A percentile compares a stretch with the other conserved stretches of the same genome.
Conservation (phyloP, 35 echinoderm and acorn worm species). For the Apostichopus japonicus region DNA sequence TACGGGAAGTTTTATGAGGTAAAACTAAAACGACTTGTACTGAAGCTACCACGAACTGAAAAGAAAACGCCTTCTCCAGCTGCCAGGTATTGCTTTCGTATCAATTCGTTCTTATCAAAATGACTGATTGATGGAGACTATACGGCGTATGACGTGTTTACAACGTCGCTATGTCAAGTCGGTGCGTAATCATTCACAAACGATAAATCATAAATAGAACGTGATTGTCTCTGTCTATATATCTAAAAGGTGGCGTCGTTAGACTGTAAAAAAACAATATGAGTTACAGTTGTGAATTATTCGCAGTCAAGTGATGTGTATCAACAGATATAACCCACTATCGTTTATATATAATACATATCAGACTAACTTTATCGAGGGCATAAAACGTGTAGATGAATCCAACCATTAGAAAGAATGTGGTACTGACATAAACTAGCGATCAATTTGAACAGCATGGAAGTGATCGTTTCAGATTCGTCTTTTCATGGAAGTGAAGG, state of each 20-base stretch:
- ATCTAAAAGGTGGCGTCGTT: background rate
- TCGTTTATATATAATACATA: too few relatives aligned
- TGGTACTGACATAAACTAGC: too few relatives aligned
- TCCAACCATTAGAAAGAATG: too few relatives aligned
- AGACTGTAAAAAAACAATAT: background rate
- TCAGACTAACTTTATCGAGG: too few relatives aligned
- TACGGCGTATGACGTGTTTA: constrained; percentile 17
- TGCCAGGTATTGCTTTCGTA: constrained; percentile 12
- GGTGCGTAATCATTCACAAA: constrained; percentile 8
- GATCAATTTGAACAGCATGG: too few relatives aligned
- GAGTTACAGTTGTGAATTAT: too few relatives aligned
- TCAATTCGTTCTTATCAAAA: background rate
- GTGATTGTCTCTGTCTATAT: background rate
- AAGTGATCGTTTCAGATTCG: too few relatives aligned
- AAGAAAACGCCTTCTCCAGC: background rate
- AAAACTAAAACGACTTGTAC: background rate
- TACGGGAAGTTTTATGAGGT: too few relatives aligned
- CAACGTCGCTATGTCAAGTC: background rate
- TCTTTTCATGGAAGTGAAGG: too few relatives aligned
- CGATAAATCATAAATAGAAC: constrained; percentile 5
- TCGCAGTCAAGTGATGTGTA: too few relatives aligned
- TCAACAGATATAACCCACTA: too few relatives aligned
- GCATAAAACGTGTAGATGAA: too few relatives aligned
- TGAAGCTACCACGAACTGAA: background rate
- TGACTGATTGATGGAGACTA: constrained; percentile 9